Conservation (phyloP, 2,113 vertebrate species). For the Cyprinodon variegatus region DNA sequence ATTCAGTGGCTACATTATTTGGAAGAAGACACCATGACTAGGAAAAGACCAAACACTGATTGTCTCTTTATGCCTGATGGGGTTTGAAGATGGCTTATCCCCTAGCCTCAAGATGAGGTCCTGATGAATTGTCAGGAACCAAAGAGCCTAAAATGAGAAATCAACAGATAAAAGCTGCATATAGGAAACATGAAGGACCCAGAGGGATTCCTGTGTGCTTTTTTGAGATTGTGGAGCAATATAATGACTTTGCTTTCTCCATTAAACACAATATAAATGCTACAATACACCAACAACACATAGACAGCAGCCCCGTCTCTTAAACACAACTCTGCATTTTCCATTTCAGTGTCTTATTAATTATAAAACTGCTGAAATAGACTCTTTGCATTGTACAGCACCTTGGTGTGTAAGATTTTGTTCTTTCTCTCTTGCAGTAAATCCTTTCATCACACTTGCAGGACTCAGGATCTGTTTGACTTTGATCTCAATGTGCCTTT, state of each 20-base stretch:
- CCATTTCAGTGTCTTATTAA: slow-evolving; percentile 56
- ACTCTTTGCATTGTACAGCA: slow-evolving; percentile 54
- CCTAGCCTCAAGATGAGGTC: slow-evolving; percentile 68
- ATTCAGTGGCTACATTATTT: slow-evolving; percentile 72
- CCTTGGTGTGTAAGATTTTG: slow-evolving; percentile 64
- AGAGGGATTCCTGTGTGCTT: slow-evolving; percentile 41
- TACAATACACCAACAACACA: slow-evolving; percentile 11
- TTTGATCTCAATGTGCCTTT: slow-evolving; percentile 76
- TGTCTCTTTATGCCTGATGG: slow-evolving; percentile 80
- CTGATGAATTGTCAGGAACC: slow-evolving; percentile 74
- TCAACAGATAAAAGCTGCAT: slow-evolving; percentile 67
- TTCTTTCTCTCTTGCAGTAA: slow-evolving; percentile 39
- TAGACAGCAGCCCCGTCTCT: slow-evolving; percentile 20
- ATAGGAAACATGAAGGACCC: slow-evolving; percentile 54
- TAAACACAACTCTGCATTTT: slow-evolving; percentile 44
- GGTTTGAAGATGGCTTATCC: slow-evolving; percentile 75
- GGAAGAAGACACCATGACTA: slow-evolving; percentile 65
- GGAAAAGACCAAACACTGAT: slow-evolving; percentile 74
- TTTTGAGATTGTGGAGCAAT: slow-evolving; percentile 48
- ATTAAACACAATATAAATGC: slow-evolving; percentile 26
- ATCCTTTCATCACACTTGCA: slow-evolving; percentile 75
- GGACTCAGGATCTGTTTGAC: slow-evolving; percentile 57
- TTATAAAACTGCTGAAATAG: slow-evolving; percentile 78
- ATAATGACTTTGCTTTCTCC: slow-evolving; percentile 40
- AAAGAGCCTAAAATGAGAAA: slow-evolving; percentile 77